Percentiles rank a stretch among this genome's conserved stretches.
These are phyloP conservation scores for Phocoena sinus DNA, from an alignment of 2,113 vertebrate species.

Conservation along the genomic window DNA sequence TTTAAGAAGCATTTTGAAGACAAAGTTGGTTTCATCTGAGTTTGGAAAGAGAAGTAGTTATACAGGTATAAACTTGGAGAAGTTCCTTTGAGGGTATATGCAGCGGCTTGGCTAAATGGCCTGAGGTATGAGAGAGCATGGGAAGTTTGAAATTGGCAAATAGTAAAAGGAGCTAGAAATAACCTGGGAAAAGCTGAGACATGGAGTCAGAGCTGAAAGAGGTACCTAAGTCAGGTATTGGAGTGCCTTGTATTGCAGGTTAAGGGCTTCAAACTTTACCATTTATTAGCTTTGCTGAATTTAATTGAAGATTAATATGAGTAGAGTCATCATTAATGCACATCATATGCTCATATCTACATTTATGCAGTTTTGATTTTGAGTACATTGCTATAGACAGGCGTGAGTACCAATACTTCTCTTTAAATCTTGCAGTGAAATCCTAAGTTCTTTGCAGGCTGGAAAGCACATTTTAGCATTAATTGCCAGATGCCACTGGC, in stretches of 20 bases:
- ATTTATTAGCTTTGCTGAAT: not conserved
- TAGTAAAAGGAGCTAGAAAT: not conserved
- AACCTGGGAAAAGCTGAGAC: not conserved
- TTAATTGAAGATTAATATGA: not conserved
- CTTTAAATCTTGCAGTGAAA: conserved; percentile 37
- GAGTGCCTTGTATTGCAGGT: not conserved
- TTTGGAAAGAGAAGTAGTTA: not conserved
- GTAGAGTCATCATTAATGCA: not conserved
- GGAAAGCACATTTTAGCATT: conserved; percentile 56
- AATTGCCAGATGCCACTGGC: conserved; percentile 69
- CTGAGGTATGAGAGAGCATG: not conserved
- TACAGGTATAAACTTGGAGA: not conserved
- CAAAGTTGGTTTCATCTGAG: not conserved
- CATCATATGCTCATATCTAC: not conserved
- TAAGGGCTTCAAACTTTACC: not conserved
- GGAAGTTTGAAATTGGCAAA: not conserved
- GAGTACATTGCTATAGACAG: not conserved
- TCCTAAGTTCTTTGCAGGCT: conserved; percentile 34
- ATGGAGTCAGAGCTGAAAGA: not conserved
- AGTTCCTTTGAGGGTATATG: not conserved
- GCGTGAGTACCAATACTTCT: not conserved
- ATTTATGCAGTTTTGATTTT: not conserved
- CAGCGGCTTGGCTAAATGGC: too few relatives aligned
- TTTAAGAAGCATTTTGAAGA: not conserved
- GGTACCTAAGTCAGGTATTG: not conserved